Percentiles rank a stretch among this genome's conserved stretches.
These are phyloP conservation scores for Amphiprion percula DNA, from an alignment of 2,113 vertebrate genomes.

Conservation along the genomic window DNA sequence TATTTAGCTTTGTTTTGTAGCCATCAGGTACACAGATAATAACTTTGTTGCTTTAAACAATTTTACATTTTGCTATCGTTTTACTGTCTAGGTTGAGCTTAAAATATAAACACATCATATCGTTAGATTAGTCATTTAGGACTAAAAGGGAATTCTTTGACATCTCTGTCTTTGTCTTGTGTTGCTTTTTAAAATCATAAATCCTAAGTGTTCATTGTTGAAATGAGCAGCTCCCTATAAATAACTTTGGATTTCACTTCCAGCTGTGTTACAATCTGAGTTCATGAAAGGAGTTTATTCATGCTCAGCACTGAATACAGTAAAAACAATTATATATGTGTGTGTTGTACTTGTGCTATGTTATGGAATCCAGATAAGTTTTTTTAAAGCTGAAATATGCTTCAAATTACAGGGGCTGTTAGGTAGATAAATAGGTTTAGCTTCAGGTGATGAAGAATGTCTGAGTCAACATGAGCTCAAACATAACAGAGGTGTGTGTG, in stretches of 20 bases:
- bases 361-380: not conserved
- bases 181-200: too few relatives aligned
- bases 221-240: too few relatives aligned
- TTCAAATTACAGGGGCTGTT: not conserved
- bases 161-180: too few relatives aligned
- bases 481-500: slow-evolving; percentile 7
- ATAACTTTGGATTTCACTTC: not conserved
- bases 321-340: not conserved
- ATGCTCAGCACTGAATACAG: not conserved
- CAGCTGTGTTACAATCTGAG: not conserved
- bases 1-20: too few relatives aligned
- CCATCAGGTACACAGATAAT: too few relatives aligned
- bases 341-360: not conserved
- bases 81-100: too few relatives aligned
- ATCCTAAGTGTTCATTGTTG: too few relatives aligned
- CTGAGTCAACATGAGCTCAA: slow-evolving; percentile 29
- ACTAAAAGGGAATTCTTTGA: too few relatives aligned
- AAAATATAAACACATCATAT: too few relatives aligned
- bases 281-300: not conserved
- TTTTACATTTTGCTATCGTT: too few relatives aligned
- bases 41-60: too few relatives aligned
- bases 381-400: not conserved
- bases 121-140: too few relatives aligned
- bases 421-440: slow-evolving; percentile 2
- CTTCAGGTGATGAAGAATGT: slow-evolving; percentile 26